Conservation (phyloP, 2,113 vertebrate species). For the Triplophysa tibetana region DNA sequence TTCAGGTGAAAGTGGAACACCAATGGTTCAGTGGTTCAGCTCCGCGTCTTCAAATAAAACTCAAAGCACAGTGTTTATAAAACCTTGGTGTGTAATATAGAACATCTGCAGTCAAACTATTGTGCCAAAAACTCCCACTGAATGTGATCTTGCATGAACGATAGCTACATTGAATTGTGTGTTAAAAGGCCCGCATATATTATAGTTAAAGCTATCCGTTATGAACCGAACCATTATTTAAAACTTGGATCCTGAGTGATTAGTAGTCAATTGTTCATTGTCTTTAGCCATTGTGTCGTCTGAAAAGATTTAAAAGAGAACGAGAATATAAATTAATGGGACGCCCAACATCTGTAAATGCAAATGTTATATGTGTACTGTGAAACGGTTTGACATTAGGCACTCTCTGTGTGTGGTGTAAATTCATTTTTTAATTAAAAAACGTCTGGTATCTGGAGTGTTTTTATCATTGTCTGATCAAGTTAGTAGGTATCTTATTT, state of each 20-base stretch:
- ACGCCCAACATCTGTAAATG: conserved; percentile 28
- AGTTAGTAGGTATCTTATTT: neutral
- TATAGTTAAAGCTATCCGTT: conserved; percentile 10
- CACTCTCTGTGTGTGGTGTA: conserved; percentile 34
- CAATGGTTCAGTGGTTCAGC: neutral
- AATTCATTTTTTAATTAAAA: conserved; percentile 41
- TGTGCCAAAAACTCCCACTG: neutral
- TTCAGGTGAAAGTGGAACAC: neutral
- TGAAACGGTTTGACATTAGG: conserved; percentile 37
- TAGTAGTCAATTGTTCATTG: conserved; percentile 28
- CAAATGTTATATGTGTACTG: conserved; percentile 46
- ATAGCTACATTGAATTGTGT: neutral
- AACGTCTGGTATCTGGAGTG: conserved; percentile 4
- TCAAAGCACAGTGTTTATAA: neutral
- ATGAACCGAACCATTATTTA: neutral
- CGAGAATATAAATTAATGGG: conserved; percentile 6
- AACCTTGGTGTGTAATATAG: neutral
- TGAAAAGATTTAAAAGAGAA: neutral
- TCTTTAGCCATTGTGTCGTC: conserved; percentile 32
- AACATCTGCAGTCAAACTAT: neutral
- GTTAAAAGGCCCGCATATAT: conserved; percentile 2
- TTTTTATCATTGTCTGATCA: neutral
- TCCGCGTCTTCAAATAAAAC: neutral
- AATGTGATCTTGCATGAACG: conserved; percentile 28
- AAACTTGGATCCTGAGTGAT: conserved; percentile 27